Base-by-base conservation (phyloP, 2,113 vertebrate genomes). In the Phalacrocorax carbo region DNA sequence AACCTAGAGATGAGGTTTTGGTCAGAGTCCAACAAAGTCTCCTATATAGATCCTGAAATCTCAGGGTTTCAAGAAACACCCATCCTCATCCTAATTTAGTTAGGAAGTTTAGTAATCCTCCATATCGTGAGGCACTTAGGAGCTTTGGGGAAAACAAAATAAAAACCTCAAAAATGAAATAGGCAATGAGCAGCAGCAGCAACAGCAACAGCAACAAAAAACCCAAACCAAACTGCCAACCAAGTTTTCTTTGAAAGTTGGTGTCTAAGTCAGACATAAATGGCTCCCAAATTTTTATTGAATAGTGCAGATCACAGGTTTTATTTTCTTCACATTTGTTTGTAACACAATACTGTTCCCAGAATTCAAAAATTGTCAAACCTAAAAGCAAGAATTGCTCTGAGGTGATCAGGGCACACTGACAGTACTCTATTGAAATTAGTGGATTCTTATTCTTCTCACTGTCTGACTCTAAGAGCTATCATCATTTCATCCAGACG, bases 321-420 rank as follows among this genome's bases (percentile, higher is more conserved):
- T 82, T 65, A 54, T 69, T 82, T 73, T 64, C 22, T 87, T 64
- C 0, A 0, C 11, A 19, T 57, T 75, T 1, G 0, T 71, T 88
- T 75, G 17, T n/a, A 58, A 46, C 19, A 69, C 15, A 86, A 2
- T n/a, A 58, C 9, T 21, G 7, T 70, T 76, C 32, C 46, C 4
- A 1, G 51, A 92, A 90, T 76, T 66, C 79, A n/a, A 42, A 70
- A 85, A 5, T 4, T 16, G 18, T 73, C 46, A 66, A 81, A 29
- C 9, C 40, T 54, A 40, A 77, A 89, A 19, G 38, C 13, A 61
- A 52, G 12, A 49, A 48, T 48, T 48, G 23, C 25, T 94, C 26
- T 84, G 48, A 64, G 55, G 26, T 5, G 2, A 70, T 66, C 23
- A 29, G 76, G 25, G 25, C 30, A 61, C 25, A 46, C 26, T 40